Evolutionary conservation across 2,797 vertebrate species (phyloP).

Genomic region (Psittacula derbiana): DNA sequence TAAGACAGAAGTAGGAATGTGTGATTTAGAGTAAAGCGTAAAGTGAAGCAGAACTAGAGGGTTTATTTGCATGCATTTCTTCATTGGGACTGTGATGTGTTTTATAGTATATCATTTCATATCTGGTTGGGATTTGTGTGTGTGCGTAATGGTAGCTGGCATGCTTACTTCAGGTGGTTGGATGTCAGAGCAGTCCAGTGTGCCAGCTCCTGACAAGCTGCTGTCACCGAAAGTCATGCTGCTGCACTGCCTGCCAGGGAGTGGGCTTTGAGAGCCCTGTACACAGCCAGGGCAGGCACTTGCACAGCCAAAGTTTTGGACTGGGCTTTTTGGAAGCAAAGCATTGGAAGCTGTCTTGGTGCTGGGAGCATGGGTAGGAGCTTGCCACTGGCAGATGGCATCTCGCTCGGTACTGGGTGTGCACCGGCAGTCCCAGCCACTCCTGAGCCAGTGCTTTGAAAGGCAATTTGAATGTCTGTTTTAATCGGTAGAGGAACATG

Average conservation of each 20-base stretch:
- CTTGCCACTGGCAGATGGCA: fast-evolving
- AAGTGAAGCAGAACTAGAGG: neutral
- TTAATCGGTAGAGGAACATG: neutral
- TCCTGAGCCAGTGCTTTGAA: fast-evolving
- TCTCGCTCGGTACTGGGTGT: neutral
- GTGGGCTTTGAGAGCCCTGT: constrained; percentile 68
- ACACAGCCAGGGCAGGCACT: constrained; percentile 57
- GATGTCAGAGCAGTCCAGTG: neutral
- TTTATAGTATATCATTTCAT: neutral
- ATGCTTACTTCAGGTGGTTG: neutral
- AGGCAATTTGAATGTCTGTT: neutral
- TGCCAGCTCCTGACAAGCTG: constrained; percentile 18
- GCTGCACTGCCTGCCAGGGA: constrained; percentile 26
- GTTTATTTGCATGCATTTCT: neutral
- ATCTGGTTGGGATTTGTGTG: neutral
- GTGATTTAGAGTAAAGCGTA: neutral
- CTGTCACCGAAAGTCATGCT: neutral
- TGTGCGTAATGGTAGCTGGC: neutral
- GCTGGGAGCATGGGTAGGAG: neutral
- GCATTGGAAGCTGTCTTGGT: neutral
- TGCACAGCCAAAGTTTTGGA: neutral
- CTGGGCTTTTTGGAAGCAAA: neutral
- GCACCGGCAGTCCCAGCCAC: neutral
- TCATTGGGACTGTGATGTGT: neutral
- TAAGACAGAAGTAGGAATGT: neutral